Base-by-base conservation (phyloP, 2,888 invertebrate genomes). In the Monopis laevigella region DNA sequence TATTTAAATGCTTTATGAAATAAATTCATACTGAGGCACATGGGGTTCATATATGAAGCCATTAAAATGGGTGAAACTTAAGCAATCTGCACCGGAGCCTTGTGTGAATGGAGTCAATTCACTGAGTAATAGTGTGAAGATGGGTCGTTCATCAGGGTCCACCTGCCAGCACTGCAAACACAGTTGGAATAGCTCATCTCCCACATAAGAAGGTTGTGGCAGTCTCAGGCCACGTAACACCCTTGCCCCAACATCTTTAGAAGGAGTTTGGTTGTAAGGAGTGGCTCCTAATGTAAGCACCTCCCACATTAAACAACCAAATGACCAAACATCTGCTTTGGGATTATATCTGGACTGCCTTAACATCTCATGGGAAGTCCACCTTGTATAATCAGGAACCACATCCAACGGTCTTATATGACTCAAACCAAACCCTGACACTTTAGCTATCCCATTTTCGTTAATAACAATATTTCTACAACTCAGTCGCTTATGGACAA, bases 101-200 rank as follows among this genome's bases (percentile, higher is more conserved):
- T 56, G 53, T 2, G 17, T 17, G 6, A 32, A 4, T 13, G 7
- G 32, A 5, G 32, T 3, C n/a, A 82, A 51, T 39, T 75, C 72
- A 30, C 62, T 77, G 3, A 82, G 65, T 12, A 92, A 74, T 45
- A 86, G 84, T 2, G 83, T 74, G 55, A 91, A 92, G 7, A 83
- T 77, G 0, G 91, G 92, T 49, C 93, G 81, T 58, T 94, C 93
- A 45, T 89, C 90, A 8, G 88, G 85, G 63, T 93, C 91, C 11
- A 87, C 69, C 59, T 91, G 90, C 93, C 93, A 94, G 58, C 93
- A 93, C 56, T 92, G 89, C 32, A 89, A 72, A 72, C 93, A 86
- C 43, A 93, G 67, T 63, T 93, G 93, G 65, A 92, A 92, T 18
- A 93, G 69, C 50, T 90, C 90, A 58, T 90, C 90, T 14, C 86